These are phyloP conservation scores for Luffia ferchaultella DNA, from an alignment of 2,888 invertebrate species.

Conservation along the genomic window DNA sequence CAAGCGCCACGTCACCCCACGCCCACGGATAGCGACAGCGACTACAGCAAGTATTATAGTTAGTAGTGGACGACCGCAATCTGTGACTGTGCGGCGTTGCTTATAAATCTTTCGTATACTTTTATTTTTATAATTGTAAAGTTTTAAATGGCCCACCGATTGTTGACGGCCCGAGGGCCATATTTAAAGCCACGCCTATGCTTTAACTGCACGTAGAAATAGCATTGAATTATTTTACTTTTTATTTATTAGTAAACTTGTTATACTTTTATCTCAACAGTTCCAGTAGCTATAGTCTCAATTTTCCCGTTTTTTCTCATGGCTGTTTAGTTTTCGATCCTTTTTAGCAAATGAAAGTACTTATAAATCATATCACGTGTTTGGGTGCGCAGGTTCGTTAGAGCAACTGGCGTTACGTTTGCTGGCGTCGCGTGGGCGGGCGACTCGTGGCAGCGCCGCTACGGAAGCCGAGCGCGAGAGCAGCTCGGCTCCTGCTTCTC, in stretches of 20 bases:
- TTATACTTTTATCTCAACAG: no score
- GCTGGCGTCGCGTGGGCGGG: slow-evolving; percentile 33
- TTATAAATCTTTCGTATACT: background rate
- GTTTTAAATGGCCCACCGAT: background rate
- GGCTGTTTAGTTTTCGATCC: no score
- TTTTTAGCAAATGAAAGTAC: no score
- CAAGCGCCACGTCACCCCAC: slow-evolving; percentile 16
- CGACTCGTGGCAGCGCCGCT: slow-evolving; percentile 14
- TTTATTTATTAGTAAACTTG: no score
- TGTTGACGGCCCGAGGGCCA: background rate
- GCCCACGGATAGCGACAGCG: slow-evolving; percentile 47
- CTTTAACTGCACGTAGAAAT: background rate
- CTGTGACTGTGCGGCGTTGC: background rate
- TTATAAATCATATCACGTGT: no score
- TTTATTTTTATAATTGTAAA: background rate
- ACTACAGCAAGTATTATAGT: slow-evolving; percentile 67
- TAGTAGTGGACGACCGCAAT: slow-evolving; percentile 28
- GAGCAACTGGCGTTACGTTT: slow-evolving; percentile 51
- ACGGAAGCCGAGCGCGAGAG: slow-evolving; percentile 29
- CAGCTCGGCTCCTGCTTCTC: slow-evolving; percentile 58
- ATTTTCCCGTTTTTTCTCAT: no score
- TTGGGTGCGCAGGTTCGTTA: slow-evolving; percentile 55
- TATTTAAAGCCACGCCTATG: background rate
- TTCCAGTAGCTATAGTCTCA: no score
- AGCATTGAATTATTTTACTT: background rate